phyloP scores from a whole-genome alignment of 2,113 vertebrate genomes.

The Xiphorhynchus elegans region DNA sequence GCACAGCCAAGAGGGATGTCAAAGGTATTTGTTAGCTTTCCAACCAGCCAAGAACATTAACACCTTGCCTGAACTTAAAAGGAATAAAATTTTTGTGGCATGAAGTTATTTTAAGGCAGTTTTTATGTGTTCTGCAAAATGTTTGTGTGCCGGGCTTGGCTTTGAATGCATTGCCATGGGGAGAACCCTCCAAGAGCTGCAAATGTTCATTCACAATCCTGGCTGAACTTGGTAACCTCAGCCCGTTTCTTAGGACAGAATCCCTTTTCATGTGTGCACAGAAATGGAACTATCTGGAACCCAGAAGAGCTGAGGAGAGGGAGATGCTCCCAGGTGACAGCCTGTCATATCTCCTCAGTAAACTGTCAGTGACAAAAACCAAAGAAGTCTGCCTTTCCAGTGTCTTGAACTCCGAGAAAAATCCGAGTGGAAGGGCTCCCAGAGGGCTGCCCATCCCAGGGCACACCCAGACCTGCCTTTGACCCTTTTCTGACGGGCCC shows the following conservation, averaged over 20 bases:
- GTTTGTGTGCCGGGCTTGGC: constrained; percentile 21
- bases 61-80: constrained; percentile 63
- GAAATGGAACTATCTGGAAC: background rate
- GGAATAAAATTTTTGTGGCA: background rate
- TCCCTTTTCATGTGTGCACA: background rate
- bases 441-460: background rate
- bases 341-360: background rate
- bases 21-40: constrained; percentile 64
- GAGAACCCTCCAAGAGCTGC: background rate
- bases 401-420: background rate
- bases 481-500: background rate
- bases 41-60: constrained; percentile 64
- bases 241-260: background rate
- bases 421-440: background rate
- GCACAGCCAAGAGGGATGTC: constrained; percentile 68
- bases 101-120: background rate
- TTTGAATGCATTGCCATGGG: background rate
- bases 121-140: background rate
- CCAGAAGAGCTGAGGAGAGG: background rate
- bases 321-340: background rate
- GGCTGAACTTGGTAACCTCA: background rate
- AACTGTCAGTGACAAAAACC: background rate
- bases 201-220: background rate
- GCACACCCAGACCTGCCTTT: background rate
- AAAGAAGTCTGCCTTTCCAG: background rate